phyloP scores from a whole-genome alignment of 2,113 vertebrate species.

The Cranoglanis bouderius region DNA sequence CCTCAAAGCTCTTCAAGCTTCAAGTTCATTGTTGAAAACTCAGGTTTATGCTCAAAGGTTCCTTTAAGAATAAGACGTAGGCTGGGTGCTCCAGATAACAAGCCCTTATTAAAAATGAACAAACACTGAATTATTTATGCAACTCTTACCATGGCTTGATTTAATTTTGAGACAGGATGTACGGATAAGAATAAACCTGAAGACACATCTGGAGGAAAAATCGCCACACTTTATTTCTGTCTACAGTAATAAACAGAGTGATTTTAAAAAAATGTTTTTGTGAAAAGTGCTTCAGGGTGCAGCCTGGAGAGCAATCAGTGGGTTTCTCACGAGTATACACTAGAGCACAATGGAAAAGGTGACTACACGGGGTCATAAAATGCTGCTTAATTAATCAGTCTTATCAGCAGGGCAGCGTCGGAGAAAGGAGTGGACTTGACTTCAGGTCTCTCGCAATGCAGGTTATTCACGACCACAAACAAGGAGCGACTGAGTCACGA shows the following conservation, averaged over 20 bases:
- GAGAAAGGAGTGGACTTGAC: background rate
- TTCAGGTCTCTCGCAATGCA: background rate
- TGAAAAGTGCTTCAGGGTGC: background rate
- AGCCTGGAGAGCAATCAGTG: background rate
- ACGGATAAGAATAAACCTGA: background rate
- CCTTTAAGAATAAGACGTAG: background rate
- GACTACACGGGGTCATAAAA: background rate
- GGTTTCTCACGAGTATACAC: background rate
- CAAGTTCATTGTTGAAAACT: too few relatives aligned
- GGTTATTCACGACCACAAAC: background rate
- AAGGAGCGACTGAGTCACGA: background rate
- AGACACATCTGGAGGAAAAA: background rate
- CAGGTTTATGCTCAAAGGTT: background rate
- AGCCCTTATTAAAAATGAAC: conserved; percentile 54
- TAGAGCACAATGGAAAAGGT: background rate
- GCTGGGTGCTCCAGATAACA: conserved; percentile 15
- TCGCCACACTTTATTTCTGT: background rate
- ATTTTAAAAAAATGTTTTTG: background rate
- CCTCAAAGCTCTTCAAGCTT: too few relatives aligned
- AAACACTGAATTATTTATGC: conserved; percentile 48
- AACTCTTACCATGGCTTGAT: background rate
- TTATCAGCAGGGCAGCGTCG: background rate
- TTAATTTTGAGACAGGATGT: conserved; percentile 9
- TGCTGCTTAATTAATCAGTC: background rate
- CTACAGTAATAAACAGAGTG: background rate